phyloP scores from a whole-genome alignment of 2,113 vertebrate genomes.

The Lichenostomus cassidix region DNA sequence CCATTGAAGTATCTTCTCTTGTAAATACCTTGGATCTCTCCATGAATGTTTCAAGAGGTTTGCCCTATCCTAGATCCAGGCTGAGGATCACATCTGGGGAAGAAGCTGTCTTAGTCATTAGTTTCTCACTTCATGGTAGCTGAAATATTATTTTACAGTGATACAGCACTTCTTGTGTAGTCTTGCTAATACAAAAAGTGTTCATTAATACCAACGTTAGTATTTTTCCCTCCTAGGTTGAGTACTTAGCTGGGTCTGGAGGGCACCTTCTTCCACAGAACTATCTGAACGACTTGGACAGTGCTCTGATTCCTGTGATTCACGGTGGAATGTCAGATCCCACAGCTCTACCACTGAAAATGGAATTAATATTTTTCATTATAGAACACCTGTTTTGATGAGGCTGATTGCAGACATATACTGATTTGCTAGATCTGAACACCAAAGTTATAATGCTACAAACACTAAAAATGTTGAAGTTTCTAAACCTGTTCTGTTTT shows the following conservation, averaged over 20 bases:
- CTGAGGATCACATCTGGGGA: neutral
- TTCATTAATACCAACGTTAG: neutral
- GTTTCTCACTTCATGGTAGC: neutral
- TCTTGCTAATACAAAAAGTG: neutral
- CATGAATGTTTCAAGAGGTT: neutral
- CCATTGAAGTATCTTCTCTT: neutral
- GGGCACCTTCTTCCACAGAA: conserved; percentile 86
- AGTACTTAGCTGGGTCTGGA: conserved; percentile 90
- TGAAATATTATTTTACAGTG: neutral
- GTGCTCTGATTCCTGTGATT: conserved; percentile 90
- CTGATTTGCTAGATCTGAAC: conserved; percentile 29
- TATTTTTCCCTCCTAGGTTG: conserved; percentile 77
- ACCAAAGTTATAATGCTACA: conserved; percentile 53
- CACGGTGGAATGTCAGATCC: conserved; percentile 81
- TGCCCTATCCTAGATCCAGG: neutral
- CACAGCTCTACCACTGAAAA: conserved; percentile 81
- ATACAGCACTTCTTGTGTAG: fast-evolving
- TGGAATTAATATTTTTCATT: conserved; percentile 93
- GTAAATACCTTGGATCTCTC: neutral
- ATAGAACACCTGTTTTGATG: conserved; percentile 76
- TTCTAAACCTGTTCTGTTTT: conserved; percentile 42
- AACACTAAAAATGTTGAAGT: conserved; percentile 58
- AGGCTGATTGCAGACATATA: neutral
- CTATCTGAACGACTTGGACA: conserved; percentile 92
- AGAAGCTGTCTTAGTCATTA: neutral